These are phyloP conservation scores for Microtus oregoni DNA, from an alignment of 2,113 vertebrate species.

Conservation along the genomic window DNA sequence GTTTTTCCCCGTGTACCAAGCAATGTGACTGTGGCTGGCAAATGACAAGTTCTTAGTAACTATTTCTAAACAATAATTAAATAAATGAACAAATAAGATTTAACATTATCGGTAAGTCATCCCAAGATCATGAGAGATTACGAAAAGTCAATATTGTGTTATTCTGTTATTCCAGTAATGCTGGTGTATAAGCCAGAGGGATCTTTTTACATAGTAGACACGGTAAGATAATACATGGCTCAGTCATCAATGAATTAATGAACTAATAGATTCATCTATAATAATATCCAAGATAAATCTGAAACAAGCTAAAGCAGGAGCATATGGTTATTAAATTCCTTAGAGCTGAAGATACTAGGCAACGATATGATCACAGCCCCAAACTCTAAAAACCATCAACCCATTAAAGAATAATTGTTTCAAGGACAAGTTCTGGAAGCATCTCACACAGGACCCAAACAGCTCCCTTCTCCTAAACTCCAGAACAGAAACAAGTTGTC, in stretches of 20 bases:
- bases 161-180: too few relatives aligned
- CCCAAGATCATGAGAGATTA: neutral
- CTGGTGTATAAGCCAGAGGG: neutral
- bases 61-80: neutral
- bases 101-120: neutral
- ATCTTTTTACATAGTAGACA: neutral
- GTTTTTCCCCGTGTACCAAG: neutral
- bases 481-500: neutral
- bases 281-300: neutral
- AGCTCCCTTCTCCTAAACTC: neutral
- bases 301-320: neutral
- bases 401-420: neutral
- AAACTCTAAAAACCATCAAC: neutral
- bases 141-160: neutral
- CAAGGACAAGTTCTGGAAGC: neutral
- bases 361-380: neutral
- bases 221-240: neutral
- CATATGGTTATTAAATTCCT: neutral
- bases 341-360: neutral
- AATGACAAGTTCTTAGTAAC: neutral
- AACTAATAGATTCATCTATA: constrained; percentile 4
- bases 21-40: neutral
- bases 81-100: neutral
- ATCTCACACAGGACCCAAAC: neutral
- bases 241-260: neutral